phyloP scores from a whole-genome alignment of 2,888 invertebrate genomes.

The Nymphalis polychloros region DNA sequence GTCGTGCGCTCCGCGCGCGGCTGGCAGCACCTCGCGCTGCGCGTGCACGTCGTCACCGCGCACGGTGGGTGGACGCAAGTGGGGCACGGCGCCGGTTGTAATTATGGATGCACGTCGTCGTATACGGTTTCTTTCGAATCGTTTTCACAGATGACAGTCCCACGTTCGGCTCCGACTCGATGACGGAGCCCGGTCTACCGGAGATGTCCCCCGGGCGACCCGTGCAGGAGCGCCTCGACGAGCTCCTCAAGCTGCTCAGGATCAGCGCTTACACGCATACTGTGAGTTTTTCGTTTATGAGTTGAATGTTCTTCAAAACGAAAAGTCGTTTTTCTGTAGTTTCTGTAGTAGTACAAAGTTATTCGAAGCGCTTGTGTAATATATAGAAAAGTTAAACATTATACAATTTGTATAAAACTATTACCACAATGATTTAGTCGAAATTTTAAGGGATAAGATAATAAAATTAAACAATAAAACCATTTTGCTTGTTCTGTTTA shows the following conservation, averaged over 20 bases:
- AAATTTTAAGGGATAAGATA: too few relatives aligned
- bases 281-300: slow-evolving; percentile 56
- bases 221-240: slow-evolving; percentile 78
- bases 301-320: too few relatives aligned
- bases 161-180: background rate
- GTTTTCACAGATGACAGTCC: background rate
- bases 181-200: slow-evolving; percentile 25
- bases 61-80: slow-evolving; percentile 48
- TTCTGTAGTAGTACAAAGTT: too few relatives aligned
- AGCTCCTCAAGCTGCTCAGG: slow-evolving; percentile 90
- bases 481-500: too few relatives aligned
- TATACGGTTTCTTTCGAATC: too few relatives aligned
- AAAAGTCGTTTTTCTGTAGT: too few relatives aligned
- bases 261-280: slow-evolving; percentile 92
- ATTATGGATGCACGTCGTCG: slow-evolving; percentile 77
- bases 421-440: too few relatives aligned
- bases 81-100: slow-evolving; percentile 36
- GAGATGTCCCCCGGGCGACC: slow-evolving; percentile 58
- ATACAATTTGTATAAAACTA: too few relatives aligned
- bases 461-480: too few relatives aligned
- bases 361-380: too few relatives aligned
- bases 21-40: slow-evolving; percentile 92
- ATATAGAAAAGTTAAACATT: too few relatives aligned
- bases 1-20: slow-evolving; percentile 95
- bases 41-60: slow-evolving; percentile 87